Evolutionary conservation across 2,888 invertebrate genomes (phyloP), one percentile per base, ranked within the genome.

Genomic region (Agrypnus murinus): DNA sequence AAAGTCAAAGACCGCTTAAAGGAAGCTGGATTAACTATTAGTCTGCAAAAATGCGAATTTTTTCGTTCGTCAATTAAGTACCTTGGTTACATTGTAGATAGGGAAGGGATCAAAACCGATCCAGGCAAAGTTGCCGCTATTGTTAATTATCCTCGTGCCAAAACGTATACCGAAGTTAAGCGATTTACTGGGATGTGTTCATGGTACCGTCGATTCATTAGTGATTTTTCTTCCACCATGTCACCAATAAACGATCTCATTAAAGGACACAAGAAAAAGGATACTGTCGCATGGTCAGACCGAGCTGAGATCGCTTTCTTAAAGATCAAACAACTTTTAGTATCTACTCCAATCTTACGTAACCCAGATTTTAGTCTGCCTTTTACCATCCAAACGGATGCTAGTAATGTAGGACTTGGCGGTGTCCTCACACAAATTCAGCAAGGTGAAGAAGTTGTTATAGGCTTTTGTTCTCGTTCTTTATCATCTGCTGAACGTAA

Each of bases 201-300:
- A 2, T 81, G 79, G 77, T 80, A 80, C 55, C 45, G 80, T 55
- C 68, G 75, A n/a, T 81, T 80, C 38, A 69, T 80, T 25, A 25
- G 5, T n/a, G 50, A 78, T 73, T 80, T 79, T 69, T 78, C 79
- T 2, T 67, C 71, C 1, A 19, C 78, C 1, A 48, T 77, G 1
- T 73, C 78, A 8, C 79, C 78, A 9, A 68, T 80, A 8, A 10
- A 19, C 17, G 17, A 17, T 4, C 19, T 46, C 9, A 19, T 19
- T 6, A 76, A 74, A 60, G 76, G 75, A 1, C 69, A 62, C 53
- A 71, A 65, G 19, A 81, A 78, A 60, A 57, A 53, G 7, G 63
- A 78, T 31, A 7, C 45, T 1, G 69, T 77, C 17, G 3, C 2
- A 7, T 80, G 79, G 78, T 71, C 25, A n/a, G 64, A 64, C n/a